These are phyloP conservation scores for Helobdella robusta DNA, from an alignment of 2,888 invertebrate species.

Conservation along the genomic window DNA sequence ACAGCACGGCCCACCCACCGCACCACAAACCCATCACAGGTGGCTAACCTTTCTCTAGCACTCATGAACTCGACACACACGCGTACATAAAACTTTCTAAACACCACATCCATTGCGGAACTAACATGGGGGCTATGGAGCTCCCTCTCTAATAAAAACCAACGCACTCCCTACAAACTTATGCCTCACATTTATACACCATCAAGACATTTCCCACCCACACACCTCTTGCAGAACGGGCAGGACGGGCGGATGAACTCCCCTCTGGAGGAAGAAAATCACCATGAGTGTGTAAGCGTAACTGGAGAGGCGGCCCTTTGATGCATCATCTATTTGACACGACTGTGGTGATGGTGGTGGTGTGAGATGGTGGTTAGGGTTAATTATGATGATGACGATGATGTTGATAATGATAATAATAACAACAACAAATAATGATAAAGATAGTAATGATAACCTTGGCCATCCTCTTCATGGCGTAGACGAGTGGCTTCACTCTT, in stretches of 20 bases:
- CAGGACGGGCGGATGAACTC: constrained; percentile 54
- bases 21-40: too few relatives aligned
- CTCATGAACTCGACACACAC: too few relatives aligned
- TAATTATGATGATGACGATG: not conserved
- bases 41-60: too few relatives aligned
- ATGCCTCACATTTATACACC: too few relatives aligned
- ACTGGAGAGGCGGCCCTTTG: constrained; percentile 57
- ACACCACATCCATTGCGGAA: too few relatives aligned
- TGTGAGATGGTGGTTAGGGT: not conserved
- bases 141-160: too few relatives aligned
- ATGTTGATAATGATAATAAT: not conserved
- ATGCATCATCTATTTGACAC: constrained; percentile 56
- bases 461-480: constrained; percentile 55
- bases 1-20: too few relatives aligned
- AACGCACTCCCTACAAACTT: too few relatives aligned
- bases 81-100: too few relatives aligned
- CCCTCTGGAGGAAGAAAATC: constrained; percentile 56
- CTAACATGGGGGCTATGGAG: too few relatives aligned
- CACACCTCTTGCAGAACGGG: constrained; percentile 57
- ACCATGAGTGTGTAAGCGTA: constrained; percentile 58
- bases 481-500: constrained; percentile 52
- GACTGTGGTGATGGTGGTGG: constrained; percentile 13
- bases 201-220: too few relatives aligned
- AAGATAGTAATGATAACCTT: constrained; percentile 46
- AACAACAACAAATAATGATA: not conserved